Percentiles rank a stretch among this genome's conserved stretches.
Conservation (phyloP, 2,113 vertebrate genomes). For the Solenodon paradoxus region DNA sequence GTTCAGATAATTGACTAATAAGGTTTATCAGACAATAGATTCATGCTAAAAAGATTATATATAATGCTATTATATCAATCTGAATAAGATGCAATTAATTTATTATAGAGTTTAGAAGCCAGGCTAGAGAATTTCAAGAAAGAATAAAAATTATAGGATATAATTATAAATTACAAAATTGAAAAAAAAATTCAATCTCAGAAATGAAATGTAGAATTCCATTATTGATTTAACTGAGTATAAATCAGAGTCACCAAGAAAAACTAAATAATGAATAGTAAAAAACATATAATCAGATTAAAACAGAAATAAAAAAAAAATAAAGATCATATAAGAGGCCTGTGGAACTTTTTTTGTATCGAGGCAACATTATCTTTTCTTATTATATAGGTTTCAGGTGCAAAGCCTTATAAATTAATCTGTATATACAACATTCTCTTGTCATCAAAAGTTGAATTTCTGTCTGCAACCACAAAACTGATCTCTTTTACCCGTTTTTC, state of each 20-base stretch:
- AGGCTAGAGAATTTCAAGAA: not conserved
- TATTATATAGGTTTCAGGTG: too few species aligned
- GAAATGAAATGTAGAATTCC: not conserved
- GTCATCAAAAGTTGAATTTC: too few species aligned
- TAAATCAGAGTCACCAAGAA: not conserved
- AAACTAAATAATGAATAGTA: too few species aligned
- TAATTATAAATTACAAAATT: not conserved
- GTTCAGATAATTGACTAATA: not conserved
- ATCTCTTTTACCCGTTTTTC: too few species aligned
- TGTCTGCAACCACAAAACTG: too few species aligned
- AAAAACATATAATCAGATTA: not conserved
- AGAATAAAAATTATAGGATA: not conserved
- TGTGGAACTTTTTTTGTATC: not conserved
- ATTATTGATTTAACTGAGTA: not conserved
- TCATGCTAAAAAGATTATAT: not conserved
- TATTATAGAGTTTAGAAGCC: not conserved
- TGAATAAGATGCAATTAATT: not conserved
- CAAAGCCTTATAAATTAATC: too few species aligned
- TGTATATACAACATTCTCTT: too few species aligned
- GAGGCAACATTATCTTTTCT: too few species aligned
- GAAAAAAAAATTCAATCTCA: not conserved
- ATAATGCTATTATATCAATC: not conserved
- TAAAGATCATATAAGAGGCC: not conserved
- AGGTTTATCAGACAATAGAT: not conserved
- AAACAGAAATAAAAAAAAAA: not conserved